Evolutionary conservation across 2,888 invertebrate species (phyloP), one percentile per base, ranked within the genome.

Genomic region (Dicycla oo): DNA sequence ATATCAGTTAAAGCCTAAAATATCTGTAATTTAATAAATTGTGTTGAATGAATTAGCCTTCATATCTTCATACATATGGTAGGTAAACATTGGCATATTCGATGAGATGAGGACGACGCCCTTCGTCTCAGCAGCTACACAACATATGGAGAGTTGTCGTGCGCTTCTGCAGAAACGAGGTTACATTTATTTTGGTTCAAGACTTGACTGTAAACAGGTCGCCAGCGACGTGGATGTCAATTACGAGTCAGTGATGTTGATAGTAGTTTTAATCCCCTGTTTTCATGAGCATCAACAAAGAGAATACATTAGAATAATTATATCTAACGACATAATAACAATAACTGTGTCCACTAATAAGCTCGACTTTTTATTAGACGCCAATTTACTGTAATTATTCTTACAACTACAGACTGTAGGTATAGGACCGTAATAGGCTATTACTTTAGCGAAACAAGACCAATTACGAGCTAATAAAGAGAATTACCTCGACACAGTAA

Each of bases 131-230:
- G 85, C 75, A 82, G 26, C 30, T 40, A 15, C 45, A 83, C 89
- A 86, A 85, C 86, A 90, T 89, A 91, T 88, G 90, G 88, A 73
- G 83, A 87, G 85, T 86, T 83, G 91, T 86, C 86, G 83, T 88
- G 88, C 73, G 84, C 89, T 87, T 88, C 88, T 90, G 89, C 83
- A 90, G 90, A 91, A 90, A 89, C 87, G 90, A 92, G 92, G 91
- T 89, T 91, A 88, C 81, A 83, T 88, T 90, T 90, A 90, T 89
- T 91, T 91, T 88, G 88, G 88, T 85, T 81, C 86, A 89, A 86
- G 88, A 85, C 82, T 88, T 87, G 84, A 77, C 87, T 87, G 86
- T 88, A 88, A 88, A 88, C 71, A 75, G 76, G 72, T 53, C 53
- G 30, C 18, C 43, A 30, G 58, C 26, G 10, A 53, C 58, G 56